phyloP scores from a whole-genome alignment of 2,888 invertebrate genomes.

The Protophormia terraenovae region DNA sequence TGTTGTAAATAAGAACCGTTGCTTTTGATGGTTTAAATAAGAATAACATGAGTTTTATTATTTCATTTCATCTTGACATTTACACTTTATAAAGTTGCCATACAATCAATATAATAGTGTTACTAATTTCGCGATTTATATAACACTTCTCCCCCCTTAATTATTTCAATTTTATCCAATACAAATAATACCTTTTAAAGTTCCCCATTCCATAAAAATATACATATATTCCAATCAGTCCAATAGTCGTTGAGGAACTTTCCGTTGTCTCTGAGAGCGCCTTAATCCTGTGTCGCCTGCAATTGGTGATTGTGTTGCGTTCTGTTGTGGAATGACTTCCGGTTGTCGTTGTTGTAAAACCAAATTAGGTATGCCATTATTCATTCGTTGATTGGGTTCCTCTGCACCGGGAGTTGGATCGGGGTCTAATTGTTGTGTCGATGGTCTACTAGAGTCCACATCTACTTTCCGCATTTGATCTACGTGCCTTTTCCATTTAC shows the following conservation, averaged over 20 bases:
- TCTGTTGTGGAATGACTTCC: not conserved
- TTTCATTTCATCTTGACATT: too few species aligned
- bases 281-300: not conserved
- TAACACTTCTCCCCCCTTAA: too few species aligned
- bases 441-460: not conserved
- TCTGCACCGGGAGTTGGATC: not conserved
- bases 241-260: not conserved
- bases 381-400: not conserved
- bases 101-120: too few species aligned
- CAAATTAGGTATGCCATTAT: not conserved
- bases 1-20: too few species aligned
- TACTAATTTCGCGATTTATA: too few species aligned
- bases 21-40: too few species aligned
- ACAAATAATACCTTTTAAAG: too few species aligned
- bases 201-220: too few species aligned
- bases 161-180: too few species aligned
- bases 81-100: too few species aligned
- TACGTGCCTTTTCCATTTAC: slow-evolving; percentile 24
- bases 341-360: not conserved
- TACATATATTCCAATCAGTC: too few species aligned
- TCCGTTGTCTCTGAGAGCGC: not conserved
- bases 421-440: not conserved
- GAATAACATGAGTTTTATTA: too few species aligned
- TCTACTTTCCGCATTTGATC: slow-evolving; percentile 24
- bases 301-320: not conserved